Percentiles rank a stretch among this genome's conserved stretches.
Evolutionary conservation across 2,113 vertebrate species (phyloP).

Genomic region (Hyperopisus bebe): DNA sequence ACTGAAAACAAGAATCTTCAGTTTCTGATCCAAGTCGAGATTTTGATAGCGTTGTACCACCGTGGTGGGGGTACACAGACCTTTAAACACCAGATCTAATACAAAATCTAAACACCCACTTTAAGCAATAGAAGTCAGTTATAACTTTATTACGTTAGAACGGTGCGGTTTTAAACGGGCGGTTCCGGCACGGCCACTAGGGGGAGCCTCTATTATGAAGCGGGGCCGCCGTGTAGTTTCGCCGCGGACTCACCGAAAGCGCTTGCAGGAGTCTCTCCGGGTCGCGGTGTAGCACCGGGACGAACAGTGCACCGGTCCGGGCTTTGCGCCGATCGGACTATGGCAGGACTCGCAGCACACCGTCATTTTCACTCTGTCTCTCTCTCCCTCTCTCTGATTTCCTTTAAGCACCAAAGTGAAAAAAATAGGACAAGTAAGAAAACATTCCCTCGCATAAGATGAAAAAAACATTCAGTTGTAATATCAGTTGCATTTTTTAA

Average conservation of each 20-base stretch:
- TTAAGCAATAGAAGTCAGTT: background rate
- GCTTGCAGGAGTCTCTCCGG: constrained; percentile 26
- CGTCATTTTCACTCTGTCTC: constrained; percentile 51
- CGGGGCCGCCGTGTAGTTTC: background rate
- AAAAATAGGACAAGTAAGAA: background rate
- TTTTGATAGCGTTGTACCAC: background rate
- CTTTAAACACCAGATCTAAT: background rate
- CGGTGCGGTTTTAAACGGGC: background rate
- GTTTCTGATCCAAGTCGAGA: background rate
- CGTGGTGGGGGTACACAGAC: background rate
- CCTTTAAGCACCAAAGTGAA: background rate
- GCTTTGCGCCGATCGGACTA: constrained; percentile 42
- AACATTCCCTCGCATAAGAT: background rate
- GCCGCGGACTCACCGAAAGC: constrained; percentile 57
- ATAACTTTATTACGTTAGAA: background rate
- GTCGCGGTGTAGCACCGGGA: constrained; percentile 28
- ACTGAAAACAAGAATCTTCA: background rate
- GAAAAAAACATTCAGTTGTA: background rate
- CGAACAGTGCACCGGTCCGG: constrained; percentile 29
- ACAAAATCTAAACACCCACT: background rate
- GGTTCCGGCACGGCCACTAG: background rate
- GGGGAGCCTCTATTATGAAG: background rate
- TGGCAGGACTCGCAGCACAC: constrained; percentile 62
- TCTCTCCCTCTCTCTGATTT: background rate
- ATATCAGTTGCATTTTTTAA: background rate